Evolutionary conservation across 2,113 vertebrate genomes (phyloP).

Genomic region (Xiphias gladius): DNA sequence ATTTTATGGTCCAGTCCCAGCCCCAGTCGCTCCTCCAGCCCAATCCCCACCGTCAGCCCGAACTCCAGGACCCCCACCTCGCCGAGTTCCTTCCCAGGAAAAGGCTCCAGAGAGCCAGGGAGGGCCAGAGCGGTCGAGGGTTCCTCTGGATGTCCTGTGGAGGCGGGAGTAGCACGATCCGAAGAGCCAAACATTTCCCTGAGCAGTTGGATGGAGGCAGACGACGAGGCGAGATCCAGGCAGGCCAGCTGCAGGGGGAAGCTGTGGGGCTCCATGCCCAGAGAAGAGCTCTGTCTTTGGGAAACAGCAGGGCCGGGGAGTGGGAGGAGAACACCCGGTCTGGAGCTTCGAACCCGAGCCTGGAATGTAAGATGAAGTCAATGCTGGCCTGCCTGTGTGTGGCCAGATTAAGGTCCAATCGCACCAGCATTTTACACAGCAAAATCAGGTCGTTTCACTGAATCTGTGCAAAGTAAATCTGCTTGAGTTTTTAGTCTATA

Average conservation of each 20-base stretch:
- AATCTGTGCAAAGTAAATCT: too few species aligned
- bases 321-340: constrained; percentile 49
- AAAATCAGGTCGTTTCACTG: neutral
- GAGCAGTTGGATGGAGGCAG: constrained; percentile 62
- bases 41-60: constrained; percentile 39
- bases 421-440: too few species aligned
- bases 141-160: neutral
- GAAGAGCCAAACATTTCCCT: constrained; percentile 38
- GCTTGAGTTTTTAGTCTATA: too few species aligned
- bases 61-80: constrained; percentile 49
- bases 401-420: neutral
- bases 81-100: neutral
- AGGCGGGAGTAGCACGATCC: neutral
- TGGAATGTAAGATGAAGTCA: constrained; percentile 12
- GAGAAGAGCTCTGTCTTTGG: constrained; percentile 36
- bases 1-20: constrained; percentile 56
- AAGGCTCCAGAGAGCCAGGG: constrained; percentile 21
- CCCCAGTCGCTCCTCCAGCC: constrained; percentile 65
- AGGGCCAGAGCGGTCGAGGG: constrained; percentile 45
- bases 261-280: constrained; percentile 15
- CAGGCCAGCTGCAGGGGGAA: constrained; percentile 59
- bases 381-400: neutral
- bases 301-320: constrained; percentile 30
- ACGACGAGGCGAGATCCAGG: constrained; percentile 68
- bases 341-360: constrained; percentile 65